Evolutionary conservation across 2,888 invertebrate genomes (phyloP).

Genomic region (Sylvicola cinctus): DNA sequence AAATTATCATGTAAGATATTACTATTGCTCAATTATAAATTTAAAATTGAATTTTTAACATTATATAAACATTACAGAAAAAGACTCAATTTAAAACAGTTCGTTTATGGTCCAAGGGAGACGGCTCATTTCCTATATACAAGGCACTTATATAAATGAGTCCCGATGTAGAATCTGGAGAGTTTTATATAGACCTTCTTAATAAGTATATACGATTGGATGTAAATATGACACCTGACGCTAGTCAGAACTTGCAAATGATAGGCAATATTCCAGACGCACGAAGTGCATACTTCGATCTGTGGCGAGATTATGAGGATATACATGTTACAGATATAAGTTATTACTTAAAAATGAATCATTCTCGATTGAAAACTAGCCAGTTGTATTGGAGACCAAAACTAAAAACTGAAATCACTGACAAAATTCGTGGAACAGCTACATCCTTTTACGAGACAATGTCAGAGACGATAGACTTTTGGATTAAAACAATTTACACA

Average conservation of each 20-base stretch:
- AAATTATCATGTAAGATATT: slow-evolving; percentile 39
- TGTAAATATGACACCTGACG: slow-evolving; percentile 49
- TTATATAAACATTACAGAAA: slow-evolving; percentile 21
- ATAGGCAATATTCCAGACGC: slow-evolving; percentile 58
- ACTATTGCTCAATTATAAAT: neutral
- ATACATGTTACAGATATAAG: slow-evolving; percentile 54
- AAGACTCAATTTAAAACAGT: slow-evolving; percentile 35
- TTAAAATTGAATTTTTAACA: neutral
- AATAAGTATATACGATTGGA: slow-evolving; percentile 40
- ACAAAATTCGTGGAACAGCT: slow-evolving; percentile 23
- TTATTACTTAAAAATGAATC: slow-evolving; percentile 62
- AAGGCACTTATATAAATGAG: slow-evolving; percentile 34
- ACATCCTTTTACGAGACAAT: slow-evolving; percentile 28
- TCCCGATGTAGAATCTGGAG: slow-evolving; percentile 35
- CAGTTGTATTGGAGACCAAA: slow-evolving; percentile 62
- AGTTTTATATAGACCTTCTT: slow-evolving; percentile 33
- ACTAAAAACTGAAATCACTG: slow-evolving; percentile 36
- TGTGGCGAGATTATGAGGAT: slow-evolving; percentile 69
- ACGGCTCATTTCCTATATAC: slow-evolving; percentile 29
- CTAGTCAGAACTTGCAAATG: slow-evolving; percentile 44
- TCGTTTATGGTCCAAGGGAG: slow-evolving; percentile 31
- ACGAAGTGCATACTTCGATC: slow-evolving; percentile 49
- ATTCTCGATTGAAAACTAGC: slow-evolving; percentile 61
- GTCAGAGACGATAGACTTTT: slow-evolving; percentile 35
- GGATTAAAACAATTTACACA: slow-evolving; percentile 43